phyloP scores from a whole-genome alignment of 2,888 invertebrate genomes.

The Drosophila pullipes region DNA sequence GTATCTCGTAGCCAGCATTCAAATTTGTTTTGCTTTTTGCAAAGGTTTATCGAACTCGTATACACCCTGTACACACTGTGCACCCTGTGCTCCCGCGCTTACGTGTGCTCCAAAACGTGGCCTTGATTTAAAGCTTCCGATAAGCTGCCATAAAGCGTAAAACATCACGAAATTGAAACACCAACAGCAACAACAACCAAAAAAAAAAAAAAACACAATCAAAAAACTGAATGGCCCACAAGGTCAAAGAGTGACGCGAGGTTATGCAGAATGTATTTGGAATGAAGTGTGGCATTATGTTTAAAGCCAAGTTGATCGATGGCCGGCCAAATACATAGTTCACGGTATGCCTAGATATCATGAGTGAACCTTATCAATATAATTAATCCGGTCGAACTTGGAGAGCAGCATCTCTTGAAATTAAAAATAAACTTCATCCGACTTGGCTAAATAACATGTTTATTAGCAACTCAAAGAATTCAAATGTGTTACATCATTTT shows the following conservation, averaged over 20 bases:
- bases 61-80: slow-evolving; percentile 1
- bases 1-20: not conserved
- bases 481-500: slow-evolving; percentile 9
- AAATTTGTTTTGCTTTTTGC: slow-evolving; percentile 13
- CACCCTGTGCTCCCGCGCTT: slow-evolving; percentile 11
- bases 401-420: not conserved
- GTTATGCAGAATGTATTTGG: slow-evolving; percentile 17
- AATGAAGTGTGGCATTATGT: slow-evolving; percentile 11
- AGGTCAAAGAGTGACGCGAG: slow-evolving; percentile 66
- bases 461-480: not conserved
- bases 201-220: not conserved
- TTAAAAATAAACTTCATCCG: not conserved
- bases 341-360: slow-evolving; percentile 8
- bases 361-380: not conserved
- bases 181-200: slow-evolving; percentile 1
- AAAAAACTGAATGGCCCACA: slow-evolving; percentile 34
- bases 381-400: not conserved
- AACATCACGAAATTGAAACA: slow-evolving; percentile 62
- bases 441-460: not conserved
- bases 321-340: slow-evolving; percentile 17
- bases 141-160: slow-evolving; percentile 51
- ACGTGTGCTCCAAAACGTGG: slow-evolving; percentile 39
- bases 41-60: slow-evolving; percentile 46
- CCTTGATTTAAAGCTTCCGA: slow-evolving; percentile 73
- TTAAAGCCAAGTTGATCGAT: slow-evolving; percentile 17